A percentile compares a stretch with the other conserved stretches of the same genome.
These are phyloP conservation scores for Meandrusa payeni DNA, from an alignment of 2,888 invertebrate species.

Conservation along the genomic window DNA sequence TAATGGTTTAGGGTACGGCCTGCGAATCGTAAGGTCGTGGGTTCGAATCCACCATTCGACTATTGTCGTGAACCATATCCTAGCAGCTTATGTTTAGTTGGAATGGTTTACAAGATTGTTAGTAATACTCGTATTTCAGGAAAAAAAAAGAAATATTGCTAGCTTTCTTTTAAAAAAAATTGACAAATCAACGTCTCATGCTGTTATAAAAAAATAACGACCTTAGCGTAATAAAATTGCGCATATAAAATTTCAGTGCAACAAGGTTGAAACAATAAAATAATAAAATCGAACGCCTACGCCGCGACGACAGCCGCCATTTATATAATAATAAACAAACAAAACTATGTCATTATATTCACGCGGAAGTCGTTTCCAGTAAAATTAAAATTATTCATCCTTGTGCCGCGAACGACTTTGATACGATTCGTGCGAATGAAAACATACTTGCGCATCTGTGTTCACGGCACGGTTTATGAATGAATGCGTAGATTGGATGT, in stretches of 20 bases:
- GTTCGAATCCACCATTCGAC: too few species aligned
- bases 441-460: slow-evolving; percentile 12
- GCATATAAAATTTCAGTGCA: slow-evolving; percentile 6
- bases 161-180: too few species aligned
- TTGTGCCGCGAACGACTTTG: slow-evolving; percentile 14
- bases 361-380: slow-evolving; percentile 15
- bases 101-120: too few species aligned
- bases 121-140: too few species aligned
- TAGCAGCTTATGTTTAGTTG: too few species aligned
- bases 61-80: too few species aligned
- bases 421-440: slow-evolving; percentile 14
- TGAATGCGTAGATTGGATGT: slow-evolving; percentile 11
- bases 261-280: slow-evolving; percentile 25
- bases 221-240: slow-evolving; percentile 16
- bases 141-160: too few species aligned
- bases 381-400: slow-evolving; percentile 15
- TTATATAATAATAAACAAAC: slow-evolving; percentile 14
- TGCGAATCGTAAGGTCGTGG: too few species aligned
- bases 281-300: slow-evolving; percentile 18
- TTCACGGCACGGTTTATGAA: slow-evolving; percentile 15
- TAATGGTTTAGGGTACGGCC: too few species aligned
- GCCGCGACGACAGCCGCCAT: slow-evolving; percentile 11
- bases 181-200: too few species aligned
- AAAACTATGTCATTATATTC: slow-evolving; percentile 5
- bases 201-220: too few species aligned